These are phyloP conservation scores for Zonitis immaculata DNA, from an alignment of 2,888 invertebrate genomes.

Conservation along the genomic window DNA sequence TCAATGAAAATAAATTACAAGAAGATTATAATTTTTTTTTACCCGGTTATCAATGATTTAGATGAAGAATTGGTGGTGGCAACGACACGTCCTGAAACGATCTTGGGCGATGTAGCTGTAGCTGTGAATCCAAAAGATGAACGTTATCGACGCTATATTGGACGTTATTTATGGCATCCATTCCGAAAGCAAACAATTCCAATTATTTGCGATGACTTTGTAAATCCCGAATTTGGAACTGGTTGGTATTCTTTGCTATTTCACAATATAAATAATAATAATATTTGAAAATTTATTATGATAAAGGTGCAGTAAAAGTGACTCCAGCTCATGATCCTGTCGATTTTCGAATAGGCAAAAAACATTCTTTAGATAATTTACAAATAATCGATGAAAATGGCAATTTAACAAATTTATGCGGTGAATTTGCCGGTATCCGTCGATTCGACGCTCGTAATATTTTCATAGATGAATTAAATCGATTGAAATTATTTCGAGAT, in stretches of 20 bases:
- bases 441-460: conserved; percentile 84
- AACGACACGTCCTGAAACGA: conserved; percentile 97
- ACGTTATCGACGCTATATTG: conserved; percentile 70
- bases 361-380: conserved; percentile 80
- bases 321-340: conserved; percentile 97
- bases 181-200: conserved; percentile 79
- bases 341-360: conserved; percentile 92
- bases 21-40: no score
- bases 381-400: conserved; percentile 91
- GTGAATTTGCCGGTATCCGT: conserved; percentile 74
- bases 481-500: conserved; percentile 54
- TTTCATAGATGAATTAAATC: conserved; percentile 71
- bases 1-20: no score
- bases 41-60: no score
- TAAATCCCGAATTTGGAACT: conserved; percentile 93
- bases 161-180: conserved; percentile 82
- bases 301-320: conserved; percentile 92
- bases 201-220: conserved; percentile 88
- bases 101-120: conserved; percentile 95
- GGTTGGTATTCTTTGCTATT: no score
- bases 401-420: conserved; percentile 73
- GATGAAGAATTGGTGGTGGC: conserved; percentile 87
- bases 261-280: no score
- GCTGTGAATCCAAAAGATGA: conserved; percentile 94
- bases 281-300: no score